These are phyloP conservation scores for Marcusenius ussheri DNA, from an alignment of 2,113 vertebrate genomes.

Conservation along the genomic window DNA sequence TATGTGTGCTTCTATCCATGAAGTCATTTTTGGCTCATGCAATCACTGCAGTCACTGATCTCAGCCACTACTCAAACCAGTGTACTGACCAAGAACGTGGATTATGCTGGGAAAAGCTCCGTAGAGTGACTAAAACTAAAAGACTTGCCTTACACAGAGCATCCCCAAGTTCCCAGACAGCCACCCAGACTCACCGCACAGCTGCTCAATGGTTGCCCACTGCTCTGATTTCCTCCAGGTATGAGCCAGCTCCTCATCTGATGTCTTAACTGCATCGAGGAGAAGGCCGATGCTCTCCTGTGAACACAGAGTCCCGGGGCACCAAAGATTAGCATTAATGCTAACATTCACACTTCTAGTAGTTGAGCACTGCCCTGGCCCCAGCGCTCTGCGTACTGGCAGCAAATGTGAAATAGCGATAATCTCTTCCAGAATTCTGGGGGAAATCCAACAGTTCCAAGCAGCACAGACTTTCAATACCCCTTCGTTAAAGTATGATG, in stretches of 20 bases:
- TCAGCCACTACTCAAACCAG: not conserved
- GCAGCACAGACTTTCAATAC: not conserved
- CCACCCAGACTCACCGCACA: conserved; percentile 76
- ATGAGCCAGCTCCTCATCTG: conserved; percentile 87
- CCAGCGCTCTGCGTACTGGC: not conserved
- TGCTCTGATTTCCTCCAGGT: conserved; percentile 97
- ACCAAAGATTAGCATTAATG: not conserved
- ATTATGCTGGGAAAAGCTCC: not conserved
- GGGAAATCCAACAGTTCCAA: not conserved
- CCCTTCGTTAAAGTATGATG: not conserved
- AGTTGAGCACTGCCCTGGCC: not conserved
- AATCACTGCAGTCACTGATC: not conserved
- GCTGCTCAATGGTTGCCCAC: conserved; percentile 97
- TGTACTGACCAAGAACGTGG: not conserved
- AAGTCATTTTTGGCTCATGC: not conserved
- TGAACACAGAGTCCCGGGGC: not conserved
- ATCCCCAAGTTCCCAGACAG: not conserved
- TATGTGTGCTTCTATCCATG: not conserved
- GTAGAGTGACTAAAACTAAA: not conserved
- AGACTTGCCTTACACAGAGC: not conserved
- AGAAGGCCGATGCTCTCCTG: conserved; percentile 95
- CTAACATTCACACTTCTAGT: not conserved
- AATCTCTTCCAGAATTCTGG: not conserved
- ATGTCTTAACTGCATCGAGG: conserved; percentile 86
- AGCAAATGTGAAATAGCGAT: not conserved